Percentiles rank a stretch among this genome's conserved stretches.
These are phyloP conservation scores for Gymnoscopelus microlampas DNA, from an alignment of 2,797 vertebrate genomes.

Conservation along the genomic window DNA sequence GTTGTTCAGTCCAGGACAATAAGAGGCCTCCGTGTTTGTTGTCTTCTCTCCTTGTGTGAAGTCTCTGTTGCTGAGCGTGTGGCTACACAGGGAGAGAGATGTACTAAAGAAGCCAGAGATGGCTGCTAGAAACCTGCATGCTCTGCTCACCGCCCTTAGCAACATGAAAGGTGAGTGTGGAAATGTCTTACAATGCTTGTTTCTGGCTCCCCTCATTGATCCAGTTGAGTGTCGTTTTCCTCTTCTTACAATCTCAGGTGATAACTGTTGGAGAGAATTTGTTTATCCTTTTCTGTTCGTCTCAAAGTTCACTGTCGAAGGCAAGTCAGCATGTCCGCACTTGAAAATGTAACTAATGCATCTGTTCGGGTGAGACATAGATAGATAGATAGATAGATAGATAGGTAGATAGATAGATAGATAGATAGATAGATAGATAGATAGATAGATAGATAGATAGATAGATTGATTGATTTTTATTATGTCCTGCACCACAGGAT, in stretches of 20 bases:
- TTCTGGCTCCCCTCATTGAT: background rate
- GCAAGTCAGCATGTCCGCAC: too few relatives aligned
- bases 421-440: too few relatives aligned
- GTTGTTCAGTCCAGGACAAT: background rate
- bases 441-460: too few relatives aligned
- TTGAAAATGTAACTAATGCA: too few relatives aligned
- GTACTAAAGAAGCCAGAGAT: slow-evolving; percentile 84
- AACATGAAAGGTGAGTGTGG: slow-evolving; percentile 88
- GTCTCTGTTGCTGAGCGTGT: slow-evolving; percentile 88
- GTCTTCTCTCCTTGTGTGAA: slow-evolving; percentile 29
- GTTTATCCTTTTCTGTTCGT: too few relatives aligned
- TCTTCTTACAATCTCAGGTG: background rate
- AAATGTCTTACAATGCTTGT: background rate
- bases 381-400: too few relatives aligned
- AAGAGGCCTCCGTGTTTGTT: background rate
- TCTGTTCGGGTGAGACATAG: too few relatives aligned
- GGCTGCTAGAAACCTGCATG: slow-evolving; percentile 83
- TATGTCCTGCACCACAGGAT: too few relatives aligned
- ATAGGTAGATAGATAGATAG: too few relatives aligned
- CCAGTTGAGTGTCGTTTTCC: background rate
- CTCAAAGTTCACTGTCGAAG: too few relatives aligned
- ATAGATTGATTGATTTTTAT: too few relatives aligned
- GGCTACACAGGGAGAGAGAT: slow-evolving; percentile 92
- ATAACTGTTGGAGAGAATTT: too few relatives aligned
- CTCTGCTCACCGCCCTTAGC: slow-evolving; percentile 87